Percentiles rank a stretch among this genome's conserved stretches.
Evolutionary conservation across 2,888 invertebrate species (phyloP).

Genomic region (Pristionchus mayeri): DNA sequence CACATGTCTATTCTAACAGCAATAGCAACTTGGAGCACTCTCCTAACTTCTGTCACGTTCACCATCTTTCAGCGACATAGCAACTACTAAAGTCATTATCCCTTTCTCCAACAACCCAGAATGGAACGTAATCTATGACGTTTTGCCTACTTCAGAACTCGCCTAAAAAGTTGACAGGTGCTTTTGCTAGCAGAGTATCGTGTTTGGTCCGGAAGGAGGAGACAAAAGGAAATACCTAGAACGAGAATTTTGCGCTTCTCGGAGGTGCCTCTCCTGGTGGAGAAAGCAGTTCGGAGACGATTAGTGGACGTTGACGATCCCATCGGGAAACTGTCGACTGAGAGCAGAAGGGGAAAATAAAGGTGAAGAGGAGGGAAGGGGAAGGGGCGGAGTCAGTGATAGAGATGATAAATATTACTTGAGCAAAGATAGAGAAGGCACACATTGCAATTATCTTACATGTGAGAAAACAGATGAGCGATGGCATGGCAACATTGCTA

Average conservation of each 20-base stretch:
- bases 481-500: background rate
- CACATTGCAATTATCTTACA: background rate
- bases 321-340: slow-evolving; percentile 37
- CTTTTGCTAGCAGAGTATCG: background rate
- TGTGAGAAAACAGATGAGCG: background rate
- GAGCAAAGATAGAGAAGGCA: background rate
- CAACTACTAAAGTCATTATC: background rate
- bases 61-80: background rate
- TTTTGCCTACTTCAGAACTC: background rate
- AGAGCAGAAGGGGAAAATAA: slow-evolving; percentile 16
- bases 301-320: background rate
- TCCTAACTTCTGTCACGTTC: background rate
- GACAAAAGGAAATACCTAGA: background rate
- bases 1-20: background rate
- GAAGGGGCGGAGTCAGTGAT: slow-evolving; percentile 36
- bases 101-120: background rate
- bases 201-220: background rate
- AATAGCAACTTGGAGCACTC: background rate
- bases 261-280: background rate
- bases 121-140: background rate
- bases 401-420: slow-evolving; percentile 6
- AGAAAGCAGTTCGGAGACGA: slow-evolving; percentile 32
- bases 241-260: slow-evolving; percentile 37
- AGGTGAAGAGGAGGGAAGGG: slow-evolving; percentile 31
- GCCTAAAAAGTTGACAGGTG: background rate